Evolutionary conservation across 2,113 vertebrate species (phyloP), one percentile per base, ranked within the genome.

Genomic region (Trogon melanurus): DNA sequence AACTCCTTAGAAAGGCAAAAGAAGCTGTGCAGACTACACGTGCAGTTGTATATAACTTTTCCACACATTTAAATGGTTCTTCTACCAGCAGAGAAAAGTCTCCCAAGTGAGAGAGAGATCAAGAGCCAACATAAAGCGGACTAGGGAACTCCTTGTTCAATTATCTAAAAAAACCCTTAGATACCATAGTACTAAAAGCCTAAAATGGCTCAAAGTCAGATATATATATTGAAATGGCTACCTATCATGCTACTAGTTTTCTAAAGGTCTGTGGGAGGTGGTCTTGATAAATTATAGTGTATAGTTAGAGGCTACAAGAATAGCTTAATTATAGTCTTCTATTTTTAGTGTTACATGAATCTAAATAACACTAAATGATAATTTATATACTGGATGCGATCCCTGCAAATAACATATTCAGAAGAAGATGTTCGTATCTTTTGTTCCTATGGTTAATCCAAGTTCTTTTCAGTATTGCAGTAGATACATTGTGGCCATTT

Each of bases 271-370:
- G n/a, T 89, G 58, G 75, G 62, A 83, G 36, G 58, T 34, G 62
- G 61, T 65, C 60, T 88, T 72, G 89, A 93, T 81, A 88, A 96
- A 80, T 93, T 93, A 88, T 26, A 74, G 56, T 66, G 44, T 34
- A 45, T 20, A 72, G 36, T 25, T 76, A 53, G 26, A 70, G 27
- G 48, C 13, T 75, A 84, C 61, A 71, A 44, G 65, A 79, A 65
- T 51, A 5, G 27, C 56, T 65, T 91, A 79, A 85, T 82, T 82
- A 78, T 54, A 3, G 25, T 71, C 44, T 57, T 72, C 69, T 91
- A 74, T 80, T 93, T 95, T 94, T 91, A 84, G 74, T 41, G 21
- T 36, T 74, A 34, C 12, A 20, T 41, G 30, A 72, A 84, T 79
- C 27, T 65, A 79, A 95, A 88, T 76, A 93, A 81, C 9, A 84